Base-by-base conservation (phyloP, 1,140 invertebrate species). In the Diploscapter pachys region DNA sequence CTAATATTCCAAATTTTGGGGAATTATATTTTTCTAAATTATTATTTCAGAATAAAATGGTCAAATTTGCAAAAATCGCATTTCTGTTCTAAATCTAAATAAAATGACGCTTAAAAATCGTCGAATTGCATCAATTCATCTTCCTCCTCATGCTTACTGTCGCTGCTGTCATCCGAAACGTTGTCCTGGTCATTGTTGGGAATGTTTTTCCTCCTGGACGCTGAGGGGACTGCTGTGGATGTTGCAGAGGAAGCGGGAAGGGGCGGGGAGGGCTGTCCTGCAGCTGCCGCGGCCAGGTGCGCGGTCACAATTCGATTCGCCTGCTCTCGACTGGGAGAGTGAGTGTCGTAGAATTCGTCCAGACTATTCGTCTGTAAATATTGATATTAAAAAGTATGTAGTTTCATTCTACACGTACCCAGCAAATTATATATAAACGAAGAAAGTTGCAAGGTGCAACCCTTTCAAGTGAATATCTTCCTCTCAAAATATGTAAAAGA, bases 61-160 rank as follows among this genome's bases (percentile, higher is more conserved):
- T 55, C 9, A 68, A 8, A 13, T 68, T 68, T 68, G 57, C 66
- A 68, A 55, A 68, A 52, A 68, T 55, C 52, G 66, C 66, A 68
- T 9, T 53, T 8, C 5, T 53, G 9, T 53, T 51, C 5, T n/a
- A 52, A 51, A 68, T 55, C 52, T 68, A 55, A 68, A 68, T 31
- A 50, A 9, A 68, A 68, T 51, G 66, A 31, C 63, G 57, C 53
- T 68, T 68, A 68, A n/a, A 68, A 6, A 31, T 68, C 66, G 51
- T 68, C 66, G 66, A 68, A 68, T 6, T 52, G 66, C 5, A 68
- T 5, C 13, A 68, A 55, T 53, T 68, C 66, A 48, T 50, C 9
- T 11, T 68, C 66, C 6, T 55, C 66, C 50, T 52, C 31, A 31
- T 31, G 31, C 31, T 31, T 31, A 31, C 31, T 55, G 66, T 68